These are phyloP conservation scores for Macrochelys suwanniensis DNA, from an alignment of 2,797 vertebrate genomes.

Conservation along the genomic window DNA sequence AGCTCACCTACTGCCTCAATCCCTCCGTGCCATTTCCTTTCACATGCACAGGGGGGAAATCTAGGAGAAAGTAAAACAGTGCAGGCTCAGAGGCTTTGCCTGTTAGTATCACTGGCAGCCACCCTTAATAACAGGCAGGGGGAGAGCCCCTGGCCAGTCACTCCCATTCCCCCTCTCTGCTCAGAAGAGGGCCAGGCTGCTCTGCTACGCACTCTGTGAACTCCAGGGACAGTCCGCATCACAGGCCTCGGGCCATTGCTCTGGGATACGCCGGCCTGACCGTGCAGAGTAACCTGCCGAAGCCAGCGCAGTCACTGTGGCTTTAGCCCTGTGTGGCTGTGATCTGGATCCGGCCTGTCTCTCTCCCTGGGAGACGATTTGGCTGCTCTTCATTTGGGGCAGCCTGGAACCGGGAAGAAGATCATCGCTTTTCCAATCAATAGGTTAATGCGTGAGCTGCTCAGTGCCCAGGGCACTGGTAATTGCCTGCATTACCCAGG, in stretches of 20 bases:
- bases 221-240: neutral
- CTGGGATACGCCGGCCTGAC: no score
- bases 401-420: neutral
- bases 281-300: neutral
- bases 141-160: neutral
- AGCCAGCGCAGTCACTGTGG: neutral
- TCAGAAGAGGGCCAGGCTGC: fast-evolving
- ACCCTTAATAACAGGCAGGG: neutral
- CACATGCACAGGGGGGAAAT: neutral
- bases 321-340: fast-evolving
- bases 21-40: neutral
- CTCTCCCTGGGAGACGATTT: fast-evolving
- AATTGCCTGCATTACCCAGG: fast-evolving
- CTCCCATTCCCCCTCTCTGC: neutral
- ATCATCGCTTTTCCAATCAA: neutral
- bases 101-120: neutral
- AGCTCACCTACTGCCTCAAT: constrained; percentile 47
- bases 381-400: neutral
- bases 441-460: fast-evolving
- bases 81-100: neutral
- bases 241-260: neutral
- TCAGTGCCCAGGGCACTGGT: fast-evolving
- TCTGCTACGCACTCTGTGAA: neutral
- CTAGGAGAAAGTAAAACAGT: neutral
- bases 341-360: neutral